Base-by-base conservation (phyloP, 1,140 invertebrate genomes). In the Saccostrea glomerata region DNA sequence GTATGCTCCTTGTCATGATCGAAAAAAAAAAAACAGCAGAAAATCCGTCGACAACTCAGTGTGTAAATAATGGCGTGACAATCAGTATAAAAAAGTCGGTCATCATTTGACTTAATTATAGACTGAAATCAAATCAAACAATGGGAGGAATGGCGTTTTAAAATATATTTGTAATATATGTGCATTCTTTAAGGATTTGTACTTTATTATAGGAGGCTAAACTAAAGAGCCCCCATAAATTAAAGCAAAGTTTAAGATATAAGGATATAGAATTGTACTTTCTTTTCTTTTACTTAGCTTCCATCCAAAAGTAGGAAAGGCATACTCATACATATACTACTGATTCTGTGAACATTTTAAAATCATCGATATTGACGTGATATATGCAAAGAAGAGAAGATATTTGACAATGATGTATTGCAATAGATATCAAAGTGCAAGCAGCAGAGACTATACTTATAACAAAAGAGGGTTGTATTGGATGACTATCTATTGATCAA, bases 401-500 rank as follows among this genome's bases (percentile, higher is more conserved):
- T 20, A 3, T 17, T 63, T 63, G 58, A 20, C 58, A 63, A 17
- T 20, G 58, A 63, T 63, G n/a, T 20, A 63, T 63, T 20, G 58
- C n/a, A 20, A 17, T 6, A 6, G 58, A 63, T 63, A 63, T 63
- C 58, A 63, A 20, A 17, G 58, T 63, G n/a, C 58, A 63, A 47
- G 17, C n/a, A 63, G 5, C 58, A 20, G n/a, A 17, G 15, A 63
- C 58, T 17, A 63, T 20, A 63, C 58, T 63, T n/a, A 20, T 63
- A 63, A 63, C 58, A 63, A 63, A 63, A 63, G 58, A 20, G 17
- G n/a, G 17, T 63, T 63, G 25, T 40, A 77, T 36, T 15, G 70
- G 30, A 77, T 77, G 25, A 12, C 70, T 36, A 30, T 77, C 70
- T 77, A 77, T 77, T 77, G 70, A 77, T 77, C 70, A 77, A 30